phyloP scores from a whole-genome alignment of 2,797 vertebrate genomes.

The Macroramphosus scolopax region DNA sequence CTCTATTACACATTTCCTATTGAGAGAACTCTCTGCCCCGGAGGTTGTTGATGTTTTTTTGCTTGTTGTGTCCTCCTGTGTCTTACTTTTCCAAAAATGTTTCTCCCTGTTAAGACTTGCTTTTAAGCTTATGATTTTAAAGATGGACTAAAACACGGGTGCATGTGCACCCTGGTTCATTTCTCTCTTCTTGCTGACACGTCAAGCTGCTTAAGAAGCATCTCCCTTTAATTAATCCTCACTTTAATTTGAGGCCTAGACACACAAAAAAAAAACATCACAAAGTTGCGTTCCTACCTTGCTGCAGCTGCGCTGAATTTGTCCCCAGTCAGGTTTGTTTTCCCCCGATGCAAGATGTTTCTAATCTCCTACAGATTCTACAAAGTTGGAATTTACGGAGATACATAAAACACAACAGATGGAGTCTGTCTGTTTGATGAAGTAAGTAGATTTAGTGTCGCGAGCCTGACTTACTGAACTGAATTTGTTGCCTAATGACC shows the following conservation, averaged over 20 bases:
- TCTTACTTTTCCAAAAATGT: constrained; percentile 7
- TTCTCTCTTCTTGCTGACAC: constrained; percentile 23
- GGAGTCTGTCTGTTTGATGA: constrained; percentile 44
- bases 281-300: constrained; percentile 12
- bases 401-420: constrained; percentile 55
- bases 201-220: background rate
- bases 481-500: constrained; percentile 52
- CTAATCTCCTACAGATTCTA: constrained; percentile 49
- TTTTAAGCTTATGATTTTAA: constrained; percentile 25
- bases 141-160: constrained; percentile 13
- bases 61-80: too few relatives aligned
- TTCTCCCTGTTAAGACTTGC: constrained; percentile 22
- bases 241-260: constrained; percentile 10
- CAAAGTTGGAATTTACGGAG: constrained; percentile 27
- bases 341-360: constrained; percentile 33
- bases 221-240: constrained; percentile 1
- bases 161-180: constrained; percentile 20
- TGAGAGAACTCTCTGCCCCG: constrained; percentile 10
- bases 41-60: constrained; percentile 22
- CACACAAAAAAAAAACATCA: constrained; percentile 8
- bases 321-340: constrained; percentile 7
- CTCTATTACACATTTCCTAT: constrained; percentile 14
- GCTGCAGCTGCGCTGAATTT: constrained; percentile 10
- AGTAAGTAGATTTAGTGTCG: constrained; percentile 37
- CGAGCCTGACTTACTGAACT: constrained; percentile 31